Conservation (phyloP, 2,888 invertebrate genomes). For the Ormyrus thymus region DNA sequence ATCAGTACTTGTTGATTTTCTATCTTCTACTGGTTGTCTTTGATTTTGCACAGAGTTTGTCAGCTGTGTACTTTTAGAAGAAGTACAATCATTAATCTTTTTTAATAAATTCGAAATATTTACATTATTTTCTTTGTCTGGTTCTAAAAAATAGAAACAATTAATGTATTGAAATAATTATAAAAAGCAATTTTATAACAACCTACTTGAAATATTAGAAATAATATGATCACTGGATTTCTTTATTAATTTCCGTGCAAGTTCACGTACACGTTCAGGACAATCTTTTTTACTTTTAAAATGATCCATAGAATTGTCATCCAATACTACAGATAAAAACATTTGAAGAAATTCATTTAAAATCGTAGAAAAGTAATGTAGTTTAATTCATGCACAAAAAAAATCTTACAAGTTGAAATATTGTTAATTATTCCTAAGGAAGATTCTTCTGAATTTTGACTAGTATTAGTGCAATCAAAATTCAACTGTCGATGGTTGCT, state of each 20-base stretch:
- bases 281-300: constrained; percentile 50
- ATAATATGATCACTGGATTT: constrained; percentile 55
- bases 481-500: constrained; percentile 46
- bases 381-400: too few relatives aligned
- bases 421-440: constrained; percentile 68
- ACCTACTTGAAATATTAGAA: constrained; percentile 25
- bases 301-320: constrained; percentile 58
- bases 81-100: constrained; percentile 2
- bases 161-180: not conserved
- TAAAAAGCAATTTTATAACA: not conserved
- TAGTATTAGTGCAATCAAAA: constrained; percentile 27
- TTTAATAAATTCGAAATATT: constrained; percentile 59
- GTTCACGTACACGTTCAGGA: constrained; percentile 62
- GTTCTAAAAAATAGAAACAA: constrained; percentile 27
- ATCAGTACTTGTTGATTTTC: constrained; percentile 52
- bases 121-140: constrained; percentile 67
- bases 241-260: constrained; percentile 67
- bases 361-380: not conserved
- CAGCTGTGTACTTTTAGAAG: constrained; percentile 19
- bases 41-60: constrained; percentile 12
- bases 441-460: constrained; percentile 58
- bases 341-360: not conserved
- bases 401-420: constrained; percentile 62
- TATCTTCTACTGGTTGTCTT: constrained; percentile 1
- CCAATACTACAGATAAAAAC: constrained; percentile 60